Evolutionary conservation across 2,113 vertebrate genomes (phyloP).

Genomic region (Anarhynchus alexandrinus): DNA sequence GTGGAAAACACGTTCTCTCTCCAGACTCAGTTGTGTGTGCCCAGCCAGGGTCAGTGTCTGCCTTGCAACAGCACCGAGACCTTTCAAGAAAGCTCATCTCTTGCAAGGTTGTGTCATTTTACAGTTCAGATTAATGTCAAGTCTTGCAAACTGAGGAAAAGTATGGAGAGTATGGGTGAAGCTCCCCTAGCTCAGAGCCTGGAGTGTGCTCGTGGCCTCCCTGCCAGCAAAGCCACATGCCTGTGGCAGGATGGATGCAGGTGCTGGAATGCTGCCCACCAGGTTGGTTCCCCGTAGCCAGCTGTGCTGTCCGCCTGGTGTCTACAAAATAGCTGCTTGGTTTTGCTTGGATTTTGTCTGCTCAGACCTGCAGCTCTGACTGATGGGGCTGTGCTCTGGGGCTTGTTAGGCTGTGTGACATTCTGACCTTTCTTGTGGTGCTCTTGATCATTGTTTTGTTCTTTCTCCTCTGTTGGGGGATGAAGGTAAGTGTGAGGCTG

Average conservation of each 20-base stretch:
- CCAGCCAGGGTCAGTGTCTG: background rate
- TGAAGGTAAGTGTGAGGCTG: background rate
- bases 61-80: background rate
- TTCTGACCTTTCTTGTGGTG: background rate
- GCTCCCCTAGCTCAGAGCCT: background rate
- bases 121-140: background rate
- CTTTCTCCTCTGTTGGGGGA: background rate
- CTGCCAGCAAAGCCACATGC: background rate
- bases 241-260: background rate
- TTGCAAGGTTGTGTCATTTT: background rate
- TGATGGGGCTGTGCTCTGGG: background rate
- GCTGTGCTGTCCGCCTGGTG: background rate
- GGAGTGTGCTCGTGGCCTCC: accelerated
- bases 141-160: background rate
- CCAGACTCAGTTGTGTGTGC: background rate
- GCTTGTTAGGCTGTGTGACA: background rate
- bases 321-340: accelerated
- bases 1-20: background rate
- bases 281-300: background rate
- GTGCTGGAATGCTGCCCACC: background rate
- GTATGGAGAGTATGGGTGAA: background rate
- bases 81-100: background rate
- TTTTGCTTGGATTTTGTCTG: background rate
- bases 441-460: no score
- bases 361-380: background rate